A percentile compares a stretch with the other conserved stretches of the same genome.
phyloP scores from a whole-genome alignment of 2,797 vertebrate genomes.

The Melanotaenia maccullochi region DNA sequence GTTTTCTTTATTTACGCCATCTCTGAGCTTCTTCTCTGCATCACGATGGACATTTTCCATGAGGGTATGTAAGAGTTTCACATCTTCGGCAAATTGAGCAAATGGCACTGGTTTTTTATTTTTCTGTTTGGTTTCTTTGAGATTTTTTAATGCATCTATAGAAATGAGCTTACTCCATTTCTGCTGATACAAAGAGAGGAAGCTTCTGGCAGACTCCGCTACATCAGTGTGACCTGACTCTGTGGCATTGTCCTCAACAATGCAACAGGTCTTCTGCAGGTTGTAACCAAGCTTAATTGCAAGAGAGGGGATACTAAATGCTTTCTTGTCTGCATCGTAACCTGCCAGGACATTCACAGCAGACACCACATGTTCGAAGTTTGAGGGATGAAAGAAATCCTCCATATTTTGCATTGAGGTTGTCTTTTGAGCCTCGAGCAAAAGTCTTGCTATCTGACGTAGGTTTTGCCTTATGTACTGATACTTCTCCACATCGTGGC shows the following conservation, averaged over 20 bases:
- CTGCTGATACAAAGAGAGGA: constrained; percentile 54
- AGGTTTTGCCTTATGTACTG: constrained; percentile 61
- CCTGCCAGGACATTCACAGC: constrained; percentile 65
- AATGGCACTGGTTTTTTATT: constrained; percentile 29
- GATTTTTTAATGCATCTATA: constrained; percentile 30
- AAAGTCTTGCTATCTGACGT: constrained; percentile 64
- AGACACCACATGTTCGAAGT: constrained; percentile 64
- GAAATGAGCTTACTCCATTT: constrained; percentile 65
- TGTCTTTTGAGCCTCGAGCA: constrained; percentile 57
- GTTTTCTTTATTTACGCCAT: constrained; percentile 32
- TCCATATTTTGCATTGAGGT: constrained; percentile 61
- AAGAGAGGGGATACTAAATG: constrained; percentile 48
- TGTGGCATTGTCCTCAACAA: constrained; percentile 54
- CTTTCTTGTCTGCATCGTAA: constrained; percentile 54
- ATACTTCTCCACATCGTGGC: constrained; percentile 24
- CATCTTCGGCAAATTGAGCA: constrained; percentile 35
- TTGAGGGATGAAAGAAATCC: constrained; percentile 65
- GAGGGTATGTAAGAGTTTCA: constrained; percentile 51
- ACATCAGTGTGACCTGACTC: constrained; percentile 24
- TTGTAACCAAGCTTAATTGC: constrained; percentile 69
- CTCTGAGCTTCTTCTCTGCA: constrained; percentile 53
- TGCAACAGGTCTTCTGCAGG: constrained; percentile 65
- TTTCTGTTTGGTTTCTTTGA: constrained; percentile 37
- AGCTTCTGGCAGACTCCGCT: constrained; percentile 50
- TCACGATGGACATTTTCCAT: constrained; percentile 44